Conservation (phyloP, 2,113 vertebrate genomes). For the Cynoglossus semilaevis region DNA sequence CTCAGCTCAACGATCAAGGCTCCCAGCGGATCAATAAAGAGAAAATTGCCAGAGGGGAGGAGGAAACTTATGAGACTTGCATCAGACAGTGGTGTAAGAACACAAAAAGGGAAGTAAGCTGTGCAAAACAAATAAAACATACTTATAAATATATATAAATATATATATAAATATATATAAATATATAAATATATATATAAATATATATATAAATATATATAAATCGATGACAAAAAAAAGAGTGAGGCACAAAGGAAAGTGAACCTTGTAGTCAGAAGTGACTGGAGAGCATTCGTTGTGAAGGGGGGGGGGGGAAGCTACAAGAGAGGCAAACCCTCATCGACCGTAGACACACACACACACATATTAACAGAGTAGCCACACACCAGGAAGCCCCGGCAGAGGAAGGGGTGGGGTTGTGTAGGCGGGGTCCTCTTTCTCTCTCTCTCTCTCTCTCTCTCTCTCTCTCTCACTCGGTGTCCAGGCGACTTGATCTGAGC, state of each 20-base stretch:
- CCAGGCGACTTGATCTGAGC: conserved; percentile 59
- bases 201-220: conserved; percentile 1
- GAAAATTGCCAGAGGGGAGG: conserved; percentile 24
- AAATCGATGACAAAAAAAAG: conserved; percentile 28
- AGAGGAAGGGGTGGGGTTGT: conserved; percentile 70
- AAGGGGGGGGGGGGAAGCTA: conserved; percentile 61
- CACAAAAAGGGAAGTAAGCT: conserved; percentile 40
- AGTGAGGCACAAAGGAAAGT: neutral
- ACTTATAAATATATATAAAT: too few species aligned
- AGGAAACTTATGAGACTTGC: conserved; percentile 1
- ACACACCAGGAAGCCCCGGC: conserved; percentile 70
- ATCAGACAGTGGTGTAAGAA: neutral
- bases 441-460: conserved; percentile 32
- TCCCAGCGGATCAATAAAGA: conserved; percentile 56
- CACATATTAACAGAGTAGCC: conserved; percentile 19
- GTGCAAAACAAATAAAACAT: neutral
- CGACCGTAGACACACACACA: conserved; percentile 49
- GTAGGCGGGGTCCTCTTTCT: conserved; percentile 64
- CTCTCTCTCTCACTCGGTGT: conserved; percentile 44
- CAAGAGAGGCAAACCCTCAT: conserved; percentile 62
- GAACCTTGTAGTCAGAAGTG: conserved; percentile 39
- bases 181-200: too few species aligned
- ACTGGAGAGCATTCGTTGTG: conserved; percentile 44
- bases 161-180: too few species aligned
- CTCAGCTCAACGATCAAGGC: conserved; percentile 25